Evolutionary conservation across 2,797 vertebrate species (phyloP).

Genomic region (Ficedula albicollis): DNA sequence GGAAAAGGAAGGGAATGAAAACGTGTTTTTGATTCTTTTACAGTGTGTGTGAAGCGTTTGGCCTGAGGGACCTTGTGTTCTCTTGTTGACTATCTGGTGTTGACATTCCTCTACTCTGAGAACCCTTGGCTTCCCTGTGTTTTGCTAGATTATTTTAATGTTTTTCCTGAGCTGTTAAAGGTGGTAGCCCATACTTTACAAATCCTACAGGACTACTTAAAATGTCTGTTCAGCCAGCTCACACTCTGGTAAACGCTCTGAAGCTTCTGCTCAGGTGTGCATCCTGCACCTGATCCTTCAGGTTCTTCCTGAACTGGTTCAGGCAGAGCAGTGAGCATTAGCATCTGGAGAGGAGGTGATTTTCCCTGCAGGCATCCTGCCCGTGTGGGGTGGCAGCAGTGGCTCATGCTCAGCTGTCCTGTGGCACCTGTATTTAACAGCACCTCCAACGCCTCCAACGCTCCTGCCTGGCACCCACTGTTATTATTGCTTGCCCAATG

Average conservation of each 20-base stretch:
- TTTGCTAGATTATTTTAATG: not conserved
- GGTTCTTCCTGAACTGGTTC: slow-evolving; percentile 41
- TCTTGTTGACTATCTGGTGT: not conserved
- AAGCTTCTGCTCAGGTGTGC: not conserved
- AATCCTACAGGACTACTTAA: not conserved
- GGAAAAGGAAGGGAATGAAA: not conserved
- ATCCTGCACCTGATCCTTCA: not conserved
- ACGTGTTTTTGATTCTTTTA: not conserved
- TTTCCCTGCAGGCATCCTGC: not conserved
- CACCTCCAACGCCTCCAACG: not conserved
- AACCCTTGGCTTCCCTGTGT: not conserved
- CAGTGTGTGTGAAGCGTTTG: not conserved
- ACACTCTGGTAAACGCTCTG: not conserved
- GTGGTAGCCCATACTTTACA: not conserved
- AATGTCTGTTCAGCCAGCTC: not conserved
- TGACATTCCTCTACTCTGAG: slow-evolving; percentile 18
- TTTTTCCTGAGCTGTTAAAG: not conserved
- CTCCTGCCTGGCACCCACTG: not conserved
- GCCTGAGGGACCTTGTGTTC: not conserved
- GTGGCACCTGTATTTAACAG: not conserved
- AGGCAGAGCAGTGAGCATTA: not conserved
- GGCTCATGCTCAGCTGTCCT: not conserved
- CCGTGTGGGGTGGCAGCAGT: not conserved
- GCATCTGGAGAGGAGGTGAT: not conserved
- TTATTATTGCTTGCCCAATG: not conserved